phyloP scores from a whole-genome alignment of 2,888 invertebrate species.

The Mactromeris polynyma region DNA sequence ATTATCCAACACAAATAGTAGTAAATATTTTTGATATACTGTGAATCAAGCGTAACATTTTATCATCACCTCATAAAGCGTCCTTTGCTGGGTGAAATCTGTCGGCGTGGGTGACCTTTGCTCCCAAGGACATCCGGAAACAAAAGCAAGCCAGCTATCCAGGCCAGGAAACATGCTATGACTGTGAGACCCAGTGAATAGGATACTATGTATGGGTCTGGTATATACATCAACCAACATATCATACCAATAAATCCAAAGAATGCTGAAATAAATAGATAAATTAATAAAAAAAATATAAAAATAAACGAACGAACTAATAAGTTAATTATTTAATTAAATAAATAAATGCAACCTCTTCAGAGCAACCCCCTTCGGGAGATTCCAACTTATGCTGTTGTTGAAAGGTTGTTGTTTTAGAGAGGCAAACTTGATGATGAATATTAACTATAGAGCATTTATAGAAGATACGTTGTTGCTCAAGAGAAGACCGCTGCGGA shows the following conservation, averaged over 20 bases:
- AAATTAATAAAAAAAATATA: too few relatives aligned
- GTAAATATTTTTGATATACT: not conserved
- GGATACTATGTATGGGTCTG: slow-evolving; percentile 73
- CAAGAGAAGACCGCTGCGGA: too few relatives aligned
- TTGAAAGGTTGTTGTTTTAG: too few relatives aligned
- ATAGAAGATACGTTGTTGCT: too few relatives aligned
- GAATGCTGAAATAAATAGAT: slow-evolving; percentile 74
- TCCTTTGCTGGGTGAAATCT: not conserved
- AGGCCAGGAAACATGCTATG: slow-evolving; percentile 74
- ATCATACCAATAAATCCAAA: slow-evolving; percentile 76
- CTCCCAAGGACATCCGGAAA: slow-evolving; percentile 75
- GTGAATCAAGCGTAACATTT: not conserved
- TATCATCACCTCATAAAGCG: not conserved
- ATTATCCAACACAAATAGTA: not conserved
- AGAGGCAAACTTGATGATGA: too few relatives aligned
- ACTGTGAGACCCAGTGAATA: slow-evolving; percentile 81
- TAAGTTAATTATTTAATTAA: too few relatives aligned
- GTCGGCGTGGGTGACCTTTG: not conserved
- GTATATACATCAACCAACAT: slow-evolving; percentile 74
- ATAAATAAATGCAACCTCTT: too few relatives aligned
- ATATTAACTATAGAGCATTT: too few relatives aligned
- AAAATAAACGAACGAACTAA: too few relatives aligned
- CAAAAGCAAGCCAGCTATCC: slow-evolving; percentile 77
- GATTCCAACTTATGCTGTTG: too few relatives aligned
- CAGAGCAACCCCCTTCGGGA: too few relatives aligned